A percentile compares a stretch with the other conserved stretches of the same genome.
phyloP scores from a whole-genome alignment of 2,797 vertebrate genomes.

The Netta rufina region DNA sequence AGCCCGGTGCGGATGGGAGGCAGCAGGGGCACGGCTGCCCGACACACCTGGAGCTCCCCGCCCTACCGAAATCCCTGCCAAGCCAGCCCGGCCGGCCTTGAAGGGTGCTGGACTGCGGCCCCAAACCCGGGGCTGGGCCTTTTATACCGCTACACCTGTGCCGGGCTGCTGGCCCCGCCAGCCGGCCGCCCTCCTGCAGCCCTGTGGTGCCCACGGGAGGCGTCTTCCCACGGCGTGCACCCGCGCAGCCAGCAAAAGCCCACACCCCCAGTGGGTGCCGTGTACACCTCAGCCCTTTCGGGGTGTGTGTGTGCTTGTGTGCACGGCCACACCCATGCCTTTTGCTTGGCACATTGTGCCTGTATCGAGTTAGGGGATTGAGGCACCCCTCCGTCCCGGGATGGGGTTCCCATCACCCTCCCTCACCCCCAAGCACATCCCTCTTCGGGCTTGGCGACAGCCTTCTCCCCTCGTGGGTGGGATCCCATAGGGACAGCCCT shows the following conservation, averaged over 20 bases:
- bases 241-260: neutral
- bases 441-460: neutral
- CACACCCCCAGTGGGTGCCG: fast-evolving
- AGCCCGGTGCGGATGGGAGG: neutral
- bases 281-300: neutral
- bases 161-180: neutral
- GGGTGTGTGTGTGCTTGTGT: neutral
- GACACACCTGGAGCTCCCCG: neutral
- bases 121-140: neutral
- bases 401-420: neutral
- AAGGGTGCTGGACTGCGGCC: neutral
- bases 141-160: neutral
- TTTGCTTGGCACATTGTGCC: fast-evolving
- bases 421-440: fast-evolving
- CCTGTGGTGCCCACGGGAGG: neutral
- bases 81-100: neutral
- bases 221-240: neutral
- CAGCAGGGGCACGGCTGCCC: neutral
- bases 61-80: neutral
- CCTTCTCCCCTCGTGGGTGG: neutral
- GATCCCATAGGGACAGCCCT: neutral
- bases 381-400: neutral
- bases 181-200: neutral
- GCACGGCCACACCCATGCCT: neutral
- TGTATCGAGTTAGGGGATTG: neutral